phyloP scores from a whole-genome alignment of 2,888 invertebrate species.

The Leucophora obtusa region DNA sequence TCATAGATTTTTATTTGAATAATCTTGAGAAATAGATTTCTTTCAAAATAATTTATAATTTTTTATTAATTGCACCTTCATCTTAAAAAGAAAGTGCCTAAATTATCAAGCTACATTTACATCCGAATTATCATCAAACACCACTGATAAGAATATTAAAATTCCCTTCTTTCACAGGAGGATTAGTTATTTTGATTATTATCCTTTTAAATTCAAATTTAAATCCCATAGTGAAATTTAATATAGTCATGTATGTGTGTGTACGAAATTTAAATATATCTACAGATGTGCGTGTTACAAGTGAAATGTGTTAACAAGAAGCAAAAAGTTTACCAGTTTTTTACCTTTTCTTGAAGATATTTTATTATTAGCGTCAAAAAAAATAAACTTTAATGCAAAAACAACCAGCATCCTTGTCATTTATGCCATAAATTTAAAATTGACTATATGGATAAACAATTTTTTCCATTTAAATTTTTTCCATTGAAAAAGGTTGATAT shows the following conservation, averaged over 20 bases:
- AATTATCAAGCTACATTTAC: too few relatives aligned
- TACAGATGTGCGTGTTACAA: neutral
- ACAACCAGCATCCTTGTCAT: constrained; percentile 11
- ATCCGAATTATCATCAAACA: too few relatives aligned
- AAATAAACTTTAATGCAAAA: neutral
- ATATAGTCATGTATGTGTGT: neutral
- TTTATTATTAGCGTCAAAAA: neutral
- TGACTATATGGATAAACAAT: constrained; percentile 17
- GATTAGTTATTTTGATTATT: too few relatives aligned
- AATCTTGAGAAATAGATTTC: too few relatives aligned
- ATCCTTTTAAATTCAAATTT: too few relatives aligned
- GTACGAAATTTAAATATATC: neutral
- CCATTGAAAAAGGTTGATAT: neutral
- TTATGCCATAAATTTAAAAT: neutral
- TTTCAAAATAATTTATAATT: too few relatives aligned
- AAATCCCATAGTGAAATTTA: neutral
- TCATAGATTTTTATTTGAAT: too few relatives aligned
- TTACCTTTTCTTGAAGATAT: neutral
- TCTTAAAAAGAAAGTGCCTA: too few relatives aligned
- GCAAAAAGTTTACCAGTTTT: neutral
- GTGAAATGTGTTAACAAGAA: neutral
- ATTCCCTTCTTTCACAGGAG: too few relatives aligned
- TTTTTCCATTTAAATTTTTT: constrained; percentile 10
- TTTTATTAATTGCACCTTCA: too few relatives aligned
- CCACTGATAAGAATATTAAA: too few relatives aligned